Percentiles rank a stretch among this genome's conserved stretches.
Evolutionary conservation across 1,140 invertebrate genomes (phyloP).

Genomic region (Drosophila orena): DNA sequence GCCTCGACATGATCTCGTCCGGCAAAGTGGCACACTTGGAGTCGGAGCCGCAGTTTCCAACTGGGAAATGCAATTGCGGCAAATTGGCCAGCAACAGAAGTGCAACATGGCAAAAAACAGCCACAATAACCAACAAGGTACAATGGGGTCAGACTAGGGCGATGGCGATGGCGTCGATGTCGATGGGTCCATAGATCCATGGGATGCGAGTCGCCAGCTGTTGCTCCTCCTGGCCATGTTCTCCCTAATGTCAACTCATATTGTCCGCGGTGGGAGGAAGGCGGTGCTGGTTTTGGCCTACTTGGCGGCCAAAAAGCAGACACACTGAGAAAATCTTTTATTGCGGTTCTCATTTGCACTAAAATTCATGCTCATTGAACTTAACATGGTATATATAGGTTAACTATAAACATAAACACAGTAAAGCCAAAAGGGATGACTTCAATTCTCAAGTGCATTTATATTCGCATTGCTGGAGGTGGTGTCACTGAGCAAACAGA

Average conservation of each 20-base stretch:
- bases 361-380: background rate
- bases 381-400: too few relatives aligned
- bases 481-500: conserved; percentile 34
- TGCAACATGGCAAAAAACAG: background rate
- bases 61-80: conserved; percentile 62
- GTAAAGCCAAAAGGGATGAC: too few relatives aligned
- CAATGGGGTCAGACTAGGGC: conserved; percentile 73
- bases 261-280: conserved; percentile 8
- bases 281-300: conserved; percentile 21
- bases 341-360: background rate
- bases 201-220: conserved; percentile 25
- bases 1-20: conserved; percentile 45
- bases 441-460: too few relatives aligned
- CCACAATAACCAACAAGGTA: conserved; percentile 17
- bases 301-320: conserved; percentile 11
- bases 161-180: conserved; percentile 36
- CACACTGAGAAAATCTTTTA: conserved; percentile 6
- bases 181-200: conserved; percentile 37
- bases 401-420: background rate
- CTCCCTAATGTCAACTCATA: conserved; percentile 52
- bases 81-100: conserved; percentile 62
- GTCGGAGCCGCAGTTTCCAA: conserved; percentile 20
- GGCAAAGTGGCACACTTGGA: conserved; percentile 67
- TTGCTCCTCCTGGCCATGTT: conserved; percentile 42
- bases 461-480: conserved; percentile 23